Conservation (phyloP, 2,797 vertebrate genomes). For the Atherinosoma microstoma region DNA sequence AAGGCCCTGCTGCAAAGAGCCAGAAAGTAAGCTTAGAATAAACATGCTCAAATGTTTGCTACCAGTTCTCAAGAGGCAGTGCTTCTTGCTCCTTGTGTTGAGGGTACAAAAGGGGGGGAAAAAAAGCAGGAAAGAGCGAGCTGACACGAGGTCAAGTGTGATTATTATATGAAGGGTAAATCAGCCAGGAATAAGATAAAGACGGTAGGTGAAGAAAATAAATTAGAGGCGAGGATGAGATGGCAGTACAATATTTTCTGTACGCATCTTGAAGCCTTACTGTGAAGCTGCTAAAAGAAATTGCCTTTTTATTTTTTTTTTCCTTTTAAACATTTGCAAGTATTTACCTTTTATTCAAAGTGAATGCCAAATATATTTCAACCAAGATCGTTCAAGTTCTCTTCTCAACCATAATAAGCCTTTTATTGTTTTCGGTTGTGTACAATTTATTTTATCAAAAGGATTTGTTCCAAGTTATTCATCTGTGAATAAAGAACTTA, state of each 20-base stretch:
- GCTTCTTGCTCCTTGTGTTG: constrained; percentile 18
- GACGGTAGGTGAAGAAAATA: constrained; percentile 16
- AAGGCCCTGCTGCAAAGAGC: constrained; percentile 83
- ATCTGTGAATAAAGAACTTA: constrained; percentile 55
- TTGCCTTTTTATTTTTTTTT: constrained; percentile 27
- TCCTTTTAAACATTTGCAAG: constrained; percentile 5
- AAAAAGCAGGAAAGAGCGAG: constrained; percentile 22
- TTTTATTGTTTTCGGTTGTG: constrained; percentile 37
- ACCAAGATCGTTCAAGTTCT: constrained; percentile 36
- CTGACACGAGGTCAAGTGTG: constrained; percentile 37
- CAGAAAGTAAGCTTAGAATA: constrained; percentile 71
- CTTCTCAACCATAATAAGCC: constrained; percentile 5
- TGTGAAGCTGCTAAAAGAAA: constrained; percentile 27
- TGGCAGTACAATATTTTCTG: not conserved
- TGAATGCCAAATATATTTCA: constrained; percentile 57
- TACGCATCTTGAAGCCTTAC: constrained; percentile 47
- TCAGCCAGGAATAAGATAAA: constrained; percentile 12
- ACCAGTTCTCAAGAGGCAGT: constrained; percentile 50
- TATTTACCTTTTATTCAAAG: constrained; percentile 27
- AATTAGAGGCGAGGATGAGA: constrained; percentile 3
- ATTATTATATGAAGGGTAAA: constrained; percentile 17
- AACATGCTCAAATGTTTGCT: constrained; percentile 23
- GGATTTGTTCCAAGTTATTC: constrained; percentile 28
- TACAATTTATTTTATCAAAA: constrained; percentile 54
- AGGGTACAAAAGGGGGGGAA: constrained; percentile 6